Conservation (phyloP, 2,113 vertebrate genomes). For the Uria lomvia region DNA sequence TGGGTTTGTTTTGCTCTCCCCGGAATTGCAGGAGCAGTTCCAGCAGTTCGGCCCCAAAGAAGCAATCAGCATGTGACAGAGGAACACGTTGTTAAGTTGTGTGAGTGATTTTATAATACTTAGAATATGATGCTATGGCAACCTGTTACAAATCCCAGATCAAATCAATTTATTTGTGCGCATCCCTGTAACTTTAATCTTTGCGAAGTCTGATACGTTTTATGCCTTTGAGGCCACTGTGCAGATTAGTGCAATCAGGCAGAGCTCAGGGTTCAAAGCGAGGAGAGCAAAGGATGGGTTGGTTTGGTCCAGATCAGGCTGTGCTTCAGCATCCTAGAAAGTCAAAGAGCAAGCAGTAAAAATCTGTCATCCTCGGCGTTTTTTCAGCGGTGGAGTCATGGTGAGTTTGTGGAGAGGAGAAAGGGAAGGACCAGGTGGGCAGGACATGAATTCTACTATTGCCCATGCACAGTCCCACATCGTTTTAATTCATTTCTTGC, state of each 20-base stretch:
- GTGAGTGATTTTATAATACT: constrained; percentile 45
- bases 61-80: constrained; percentile 26
- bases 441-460: neutral
- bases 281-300: neutral
- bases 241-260: constrained; percentile 9
- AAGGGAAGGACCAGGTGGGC: neutral
- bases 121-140: constrained; percentile 55
- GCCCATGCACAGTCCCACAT: neutral
- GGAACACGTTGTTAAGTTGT: constrained; percentile 44
- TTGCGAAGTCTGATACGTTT: neutral
- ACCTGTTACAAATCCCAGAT: constrained; percentile 58
- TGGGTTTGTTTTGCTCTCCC: constrained; percentile 21
- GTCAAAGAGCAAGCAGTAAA: constrained; percentile 3
- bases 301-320: neutral
- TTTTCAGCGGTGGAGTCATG: neutral
- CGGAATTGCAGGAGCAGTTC: neutral
- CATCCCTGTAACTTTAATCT: constrained; percentile 49
- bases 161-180: constrained; percentile 46
- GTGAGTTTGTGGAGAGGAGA: neutral
- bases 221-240: constrained; percentile 25
- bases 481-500: neutral
- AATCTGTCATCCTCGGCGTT: neutral
- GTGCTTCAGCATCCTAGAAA: constrained; percentile 23
- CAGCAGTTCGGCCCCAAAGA: constrained; percentile 32
- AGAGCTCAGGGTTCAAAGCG: constrained; percentile 24